Percentiles rank a stretch among this genome's conserved stretches.
Conservation (phyloP, 2,888 invertebrate genomes). For the Athrips mouffetella region DNA sequence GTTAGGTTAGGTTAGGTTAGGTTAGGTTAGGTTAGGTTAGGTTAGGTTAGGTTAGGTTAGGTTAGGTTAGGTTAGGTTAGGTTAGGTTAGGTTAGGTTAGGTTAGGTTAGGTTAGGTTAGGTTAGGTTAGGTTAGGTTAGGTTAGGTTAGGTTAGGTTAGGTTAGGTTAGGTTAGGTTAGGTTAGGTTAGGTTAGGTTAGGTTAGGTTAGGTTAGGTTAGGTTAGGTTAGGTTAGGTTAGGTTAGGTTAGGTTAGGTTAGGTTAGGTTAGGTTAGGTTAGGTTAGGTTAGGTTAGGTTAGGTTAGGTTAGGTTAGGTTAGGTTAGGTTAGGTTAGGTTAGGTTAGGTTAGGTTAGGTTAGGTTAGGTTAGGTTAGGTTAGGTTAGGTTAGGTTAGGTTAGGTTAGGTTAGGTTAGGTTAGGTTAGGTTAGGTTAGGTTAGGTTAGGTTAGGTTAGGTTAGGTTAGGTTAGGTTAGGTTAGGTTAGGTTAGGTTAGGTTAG, state of each 20-base stretch:
- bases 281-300: slow-evolving; percentile 18
- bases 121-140: slow-evolving; percentile 20
- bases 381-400: slow-evolving; percentile 23
- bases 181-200: slow-evolving; percentile 23
- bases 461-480: slow-evolving; percentile 2
- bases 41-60: slow-evolving; percentile 24
- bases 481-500: slow-evolving; percentile 15
- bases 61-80: slow-evolving; percentile 22
- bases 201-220: slow-evolving; percentile 20
- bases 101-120: slow-evolving; percentile 17
- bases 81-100: slow-evolving; percentile 20
- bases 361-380: slow-evolving; percentile 22
- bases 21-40: slow-evolving; percentile 23
- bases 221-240: slow-evolving; percentile 23
- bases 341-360: slow-evolving; percentile 14
- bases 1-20: slow-evolving; percentile 22
- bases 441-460: slow-evolving; percentile 1
- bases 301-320: slow-evolving; percentile 23
- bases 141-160: slow-evolving; percentile 25
- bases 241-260: slow-evolving; percentile 23
- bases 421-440: slow-evolving; percentile 9
- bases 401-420: slow-evolving; percentile 5
- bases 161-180: slow-evolving; percentile 26
- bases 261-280: slow-evolving; percentile 12
- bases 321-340: slow-evolving; percentile 20